Evolutionary conservation across 2,113 vertebrate genomes (phyloP), one percentile per base, ranked within the genome.

Genomic region (Trogon melanurus): DNA sequence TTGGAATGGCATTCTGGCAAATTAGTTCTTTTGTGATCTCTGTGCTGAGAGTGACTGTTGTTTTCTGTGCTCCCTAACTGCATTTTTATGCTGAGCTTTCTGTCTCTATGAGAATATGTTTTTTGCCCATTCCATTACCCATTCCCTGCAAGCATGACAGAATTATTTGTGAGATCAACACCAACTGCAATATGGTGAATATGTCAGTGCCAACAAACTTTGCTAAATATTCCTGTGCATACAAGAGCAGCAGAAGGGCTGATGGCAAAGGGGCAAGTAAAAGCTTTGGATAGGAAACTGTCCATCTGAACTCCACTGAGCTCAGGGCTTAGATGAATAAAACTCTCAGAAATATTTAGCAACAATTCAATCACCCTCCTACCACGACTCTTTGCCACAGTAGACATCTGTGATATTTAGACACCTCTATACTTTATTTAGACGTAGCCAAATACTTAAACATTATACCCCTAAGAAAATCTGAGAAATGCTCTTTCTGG

Each of bases 1-100:
- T 92, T 95, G 86, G 93, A 97, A 96, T 94, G 92, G 30, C 54
- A 85, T 93, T 87, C 65, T 94, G 88, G 79, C 67, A 96, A 93
- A 91, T 94, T 75, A 86, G 72, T 57, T 90, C 82, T 90, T 93
- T 92, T 96, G 88, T 94, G 85, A 91, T 95, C 27, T 60, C 44
- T 57, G 29, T 0, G 0, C 61, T 93, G 44, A 86, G 20, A 84
- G 36, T 0, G 0, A 23, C 36, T 29, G 38, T 41, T 89, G 27
- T 91, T 96, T 91, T 71, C 53, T 86, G 38, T 91, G 41, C 17
- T 89, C 73, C 25, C 19, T 79, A 66, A 69, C 53, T 79, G 73
- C 80, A 69, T 95, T 94, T 94, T 96, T 93, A 84, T 86, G 73
- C 80, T 80, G 74, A 90, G 85, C 9, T 96, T 94, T 89, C 73